phyloP scores from a whole-genome alignment of 2,888 invertebrate genomes.

The Tanytarsus gracilentus region DNA sequence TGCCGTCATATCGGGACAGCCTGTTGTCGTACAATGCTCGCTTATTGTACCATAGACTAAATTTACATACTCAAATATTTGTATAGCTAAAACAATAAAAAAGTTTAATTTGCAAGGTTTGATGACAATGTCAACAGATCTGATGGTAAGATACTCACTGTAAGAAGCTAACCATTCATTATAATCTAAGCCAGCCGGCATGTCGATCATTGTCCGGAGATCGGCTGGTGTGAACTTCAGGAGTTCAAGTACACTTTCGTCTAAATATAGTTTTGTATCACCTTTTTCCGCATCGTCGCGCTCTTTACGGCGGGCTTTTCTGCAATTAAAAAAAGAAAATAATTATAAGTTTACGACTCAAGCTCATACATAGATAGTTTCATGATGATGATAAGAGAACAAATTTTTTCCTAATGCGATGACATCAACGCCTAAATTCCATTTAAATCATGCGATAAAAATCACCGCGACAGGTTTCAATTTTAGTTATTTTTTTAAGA shows the following conservation, averaged over 20 bases:
- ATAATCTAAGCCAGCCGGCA: constrained; percentile 92
- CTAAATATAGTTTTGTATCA: constrained; percentile 90
- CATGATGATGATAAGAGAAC: no score
- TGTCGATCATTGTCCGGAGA: constrained; percentile 85
- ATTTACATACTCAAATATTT: constrained; percentile 98
- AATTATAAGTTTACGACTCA: not conserved
- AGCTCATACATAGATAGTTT: no score
- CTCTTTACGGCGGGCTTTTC: constrained; percentile 95
- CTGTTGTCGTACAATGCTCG: constrained; percentile 93
- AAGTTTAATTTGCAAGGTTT: not conserved
- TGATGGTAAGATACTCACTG: constrained; percentile 55
- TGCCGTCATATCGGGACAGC: constrained; percentile 95
- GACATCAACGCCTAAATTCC: no score
- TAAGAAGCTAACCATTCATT: constrained; percentile 99
- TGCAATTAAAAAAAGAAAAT: constrained; percentile 45
- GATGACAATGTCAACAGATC: not conserved
- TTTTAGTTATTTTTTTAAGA: no score
- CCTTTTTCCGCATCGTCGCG: constrained; percentile 72
- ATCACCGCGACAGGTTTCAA: no score
- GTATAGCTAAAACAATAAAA: constrained; percentile 61
- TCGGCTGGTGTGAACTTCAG: constrained; percentile 89
- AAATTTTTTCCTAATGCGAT: no score
- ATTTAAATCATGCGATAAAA: no score
- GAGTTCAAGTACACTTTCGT: constrained; percentile 87
- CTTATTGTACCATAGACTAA: constrained; percentile 96